Base-by-base conservation (phyloP, 2,113 vertebrate genomes). In the Apaloderma vittatum region DNA sequence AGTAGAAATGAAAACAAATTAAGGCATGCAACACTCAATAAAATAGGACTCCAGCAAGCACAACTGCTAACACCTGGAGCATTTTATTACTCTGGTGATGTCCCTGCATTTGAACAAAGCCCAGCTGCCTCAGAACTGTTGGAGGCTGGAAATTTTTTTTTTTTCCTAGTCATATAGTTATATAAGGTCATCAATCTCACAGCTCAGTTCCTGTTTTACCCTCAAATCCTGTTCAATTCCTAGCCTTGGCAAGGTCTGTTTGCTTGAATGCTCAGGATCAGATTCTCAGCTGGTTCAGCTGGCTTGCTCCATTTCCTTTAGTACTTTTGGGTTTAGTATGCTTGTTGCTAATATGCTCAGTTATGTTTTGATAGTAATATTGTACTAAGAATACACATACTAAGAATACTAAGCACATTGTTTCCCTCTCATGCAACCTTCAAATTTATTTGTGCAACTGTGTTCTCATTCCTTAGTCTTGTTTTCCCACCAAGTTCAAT, bases 1-100 rank as follows among this genome's bases (percentile, higher is more conserved):
- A 97, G 91, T 37, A 45, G 62, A 96, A 97, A 97, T 93, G 74
- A 94, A 97, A 98, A 95, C 86, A 96, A 97, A 97, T 96, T 85
- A 93, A 94, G 77, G 95, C 24, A 11, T 77, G 83, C 62, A 94
- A 81, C 93, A 55, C 61, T 89, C 88, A 46, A 55, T 26, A 88
- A 81, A 91, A 70, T 73, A 91, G 70, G 76, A 58, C 57, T 94
- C 67, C 58, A 93, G 57, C 63, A 96, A 89, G 66, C 45, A 73
- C 79, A 74, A 77, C 51, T 61, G 66, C 81, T 62, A 84, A 24
- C 86, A 93, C 83, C 84, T 91, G 95, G 62, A 94, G 45, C 63
- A 32, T 62, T 66, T 66, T 52, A 32, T 73, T 63, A 52, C 66
- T 90, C 58, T 62, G 85, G 36, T 12, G 36, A 5, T 65, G 29